A percentile compares a stretch with the other conserved stretches of the same genome.
These are phyloP conservation scores for Noctilio leporinus DNA, from an alignment of 2,113 vertebrate species.

Conservation along the genomic window DNA sequence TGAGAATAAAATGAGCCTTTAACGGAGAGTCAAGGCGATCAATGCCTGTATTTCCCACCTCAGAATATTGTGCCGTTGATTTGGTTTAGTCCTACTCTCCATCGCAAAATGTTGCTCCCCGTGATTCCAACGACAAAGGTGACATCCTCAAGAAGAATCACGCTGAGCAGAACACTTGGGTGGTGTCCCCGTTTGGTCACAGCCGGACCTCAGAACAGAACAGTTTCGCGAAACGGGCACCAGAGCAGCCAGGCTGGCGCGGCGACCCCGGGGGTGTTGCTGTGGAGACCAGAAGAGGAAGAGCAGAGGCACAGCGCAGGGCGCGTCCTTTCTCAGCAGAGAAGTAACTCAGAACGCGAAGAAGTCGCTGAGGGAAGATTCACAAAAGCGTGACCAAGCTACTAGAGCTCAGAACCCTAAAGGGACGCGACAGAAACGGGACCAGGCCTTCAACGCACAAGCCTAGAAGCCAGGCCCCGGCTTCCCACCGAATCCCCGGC, in stretches of 20 bases:
- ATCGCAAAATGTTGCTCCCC: neutral
- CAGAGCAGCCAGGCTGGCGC: rapidly evolving
- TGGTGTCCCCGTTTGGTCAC: neutral
- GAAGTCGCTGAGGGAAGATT: neutral
- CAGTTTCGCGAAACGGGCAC: neutral
- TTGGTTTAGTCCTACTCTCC: neutral
- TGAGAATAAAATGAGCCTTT: too few relatives aligned
- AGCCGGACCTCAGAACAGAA: neutral
- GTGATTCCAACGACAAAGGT: neutral
- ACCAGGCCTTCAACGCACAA: rapidly evolving
- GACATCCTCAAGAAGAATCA: neutral
- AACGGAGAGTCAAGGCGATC: neutral
- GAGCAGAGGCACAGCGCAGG: neutral
- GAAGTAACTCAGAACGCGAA: neutral
- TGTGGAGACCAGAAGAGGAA: neutral
- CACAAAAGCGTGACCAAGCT: too few relatives aligned
- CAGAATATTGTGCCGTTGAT: neutral
- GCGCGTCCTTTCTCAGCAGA: neutral
- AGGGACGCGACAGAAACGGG: neutral
- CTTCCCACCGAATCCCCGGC: rapidly evolving
- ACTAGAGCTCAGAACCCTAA: neutral
- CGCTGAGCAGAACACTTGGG: rapidly evolving
- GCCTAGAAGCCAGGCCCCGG: neutral
- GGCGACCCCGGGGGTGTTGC: rapidly evolving
- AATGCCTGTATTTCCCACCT: neutral